phyloP scores from a whole-genome alignment of 2,797 vertebrate genomes.

The Ciconia nigra region DNA sequence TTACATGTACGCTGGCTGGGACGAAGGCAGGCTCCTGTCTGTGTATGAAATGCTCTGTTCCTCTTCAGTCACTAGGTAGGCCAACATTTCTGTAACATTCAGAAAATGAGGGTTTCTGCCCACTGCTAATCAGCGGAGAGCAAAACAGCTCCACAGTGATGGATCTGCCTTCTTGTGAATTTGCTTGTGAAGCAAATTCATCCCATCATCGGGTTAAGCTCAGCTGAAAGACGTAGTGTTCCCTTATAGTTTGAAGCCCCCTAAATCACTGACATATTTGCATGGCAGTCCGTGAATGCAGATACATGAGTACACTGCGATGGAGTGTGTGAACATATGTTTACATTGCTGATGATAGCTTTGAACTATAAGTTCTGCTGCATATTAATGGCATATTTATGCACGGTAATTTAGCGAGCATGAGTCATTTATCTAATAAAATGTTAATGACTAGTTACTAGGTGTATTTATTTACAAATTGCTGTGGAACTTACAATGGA shows the following conservation, averaged over 20 bases:
- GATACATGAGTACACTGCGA: background rate
- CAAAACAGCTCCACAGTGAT: background rate
- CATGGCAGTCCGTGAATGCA: background rate
- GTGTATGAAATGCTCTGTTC: background rate
- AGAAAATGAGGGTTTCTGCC: background rate
- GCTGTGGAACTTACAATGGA: slow-evolving; percentile 33
- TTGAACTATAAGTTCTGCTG: slow-evolving; percentile 72
- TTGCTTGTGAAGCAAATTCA: background rate
- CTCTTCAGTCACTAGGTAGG: background rate
- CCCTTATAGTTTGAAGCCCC: background rate
- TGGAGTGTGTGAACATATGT: slow-evolving; percentile 68
- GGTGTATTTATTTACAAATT: slow-evolving; percentile 73
- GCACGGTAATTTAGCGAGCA: slow-evolving; percentile 70
- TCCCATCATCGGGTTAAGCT: background rate
- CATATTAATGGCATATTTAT: slow-evolving; percentile 73
- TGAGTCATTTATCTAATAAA: slow-evolving; percentile 75
- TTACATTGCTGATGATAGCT: slow-evolving; percentile 73
- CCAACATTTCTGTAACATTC: fast-evolving
- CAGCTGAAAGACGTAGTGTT: background rate
- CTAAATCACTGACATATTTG: background rate
- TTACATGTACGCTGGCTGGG: background rate
- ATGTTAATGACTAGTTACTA: slow-evolving; percentile 74
- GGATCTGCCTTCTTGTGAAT: background rate
- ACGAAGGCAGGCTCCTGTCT: background rate
- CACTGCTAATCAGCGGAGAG: background rate